A percentile compares a stretch with the other conserved stretches of the same genome.
phyloP scores from a whole-genome alignment of 2,888 invertebrate genomes.

The Rhaphigaster nebulosa region DNA sequence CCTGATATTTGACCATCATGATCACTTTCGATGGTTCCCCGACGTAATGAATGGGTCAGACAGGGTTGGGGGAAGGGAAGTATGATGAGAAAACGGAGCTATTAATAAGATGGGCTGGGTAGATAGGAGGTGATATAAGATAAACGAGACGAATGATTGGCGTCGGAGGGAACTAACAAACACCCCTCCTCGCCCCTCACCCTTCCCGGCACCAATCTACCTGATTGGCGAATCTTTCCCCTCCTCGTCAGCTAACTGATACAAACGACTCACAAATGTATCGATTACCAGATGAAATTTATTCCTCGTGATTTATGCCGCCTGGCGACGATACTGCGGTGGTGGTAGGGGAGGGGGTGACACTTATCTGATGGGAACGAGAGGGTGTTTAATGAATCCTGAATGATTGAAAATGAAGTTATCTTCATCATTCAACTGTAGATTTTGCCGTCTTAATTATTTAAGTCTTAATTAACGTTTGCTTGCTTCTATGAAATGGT shows the following conservation, averaged over 20 bases:
- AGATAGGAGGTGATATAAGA: constrained; percentile 34
- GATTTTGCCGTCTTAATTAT: background rate
- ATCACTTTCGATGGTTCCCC: background rate
- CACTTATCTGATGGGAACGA: background rate
- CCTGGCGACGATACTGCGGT: background rate
- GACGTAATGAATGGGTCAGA: background rate
- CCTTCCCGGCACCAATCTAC: constrained; percentile 33
- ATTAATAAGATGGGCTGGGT: background rate
- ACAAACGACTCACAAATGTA: constrained; percentile 53
- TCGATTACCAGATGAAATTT: constrained; percentile 40
- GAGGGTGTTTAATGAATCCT: background rate
- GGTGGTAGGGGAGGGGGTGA: background rate
- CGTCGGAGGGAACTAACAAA: constrained; percentile 24
- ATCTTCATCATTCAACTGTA: background rate
- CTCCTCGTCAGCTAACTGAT: constrained; percentile 29
- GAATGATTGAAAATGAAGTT: background rate
- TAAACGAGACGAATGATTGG: constrained; percentile 27
- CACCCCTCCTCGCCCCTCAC: background rate
- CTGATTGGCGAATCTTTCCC: constrained; percentile 29
- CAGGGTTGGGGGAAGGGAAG: no score
- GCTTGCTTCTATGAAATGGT: no score
- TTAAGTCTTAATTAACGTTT: no score
- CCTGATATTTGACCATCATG: background rate
- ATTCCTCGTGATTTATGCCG: constrained; percentile 11
- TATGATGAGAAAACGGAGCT: background rate